Conservation (phyloP, 2,113 vertebrate species). For the Syrmaticus mikado region DNA sequence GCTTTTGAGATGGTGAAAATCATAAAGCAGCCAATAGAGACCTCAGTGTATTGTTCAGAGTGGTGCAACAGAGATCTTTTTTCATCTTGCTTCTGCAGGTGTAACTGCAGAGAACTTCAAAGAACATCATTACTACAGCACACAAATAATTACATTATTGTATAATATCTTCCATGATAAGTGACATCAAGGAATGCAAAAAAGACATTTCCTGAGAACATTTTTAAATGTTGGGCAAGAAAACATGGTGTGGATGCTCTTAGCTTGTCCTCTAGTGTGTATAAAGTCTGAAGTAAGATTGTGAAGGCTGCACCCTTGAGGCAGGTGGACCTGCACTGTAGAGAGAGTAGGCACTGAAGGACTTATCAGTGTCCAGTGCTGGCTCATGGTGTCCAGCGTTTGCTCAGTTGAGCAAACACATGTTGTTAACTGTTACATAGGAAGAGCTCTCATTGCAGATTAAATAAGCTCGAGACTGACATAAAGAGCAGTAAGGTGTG, state of each 20-base stretch:
- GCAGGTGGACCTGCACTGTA: neutral
- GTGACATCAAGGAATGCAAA: neutral
- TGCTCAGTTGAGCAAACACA: neutral
- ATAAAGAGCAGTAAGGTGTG: neutral
- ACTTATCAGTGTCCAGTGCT: no score
- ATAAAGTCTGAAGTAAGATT: neutral
- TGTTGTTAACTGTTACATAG: neutral
- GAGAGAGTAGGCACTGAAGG: rapidly evolving
- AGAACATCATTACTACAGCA: neutral
- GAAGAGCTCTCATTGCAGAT: neutral
- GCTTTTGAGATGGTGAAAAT: neutral
- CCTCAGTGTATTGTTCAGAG: rapidly evolving
- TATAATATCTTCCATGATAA: neutral
- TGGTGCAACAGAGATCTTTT: neutral
- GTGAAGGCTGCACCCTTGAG: neutral
- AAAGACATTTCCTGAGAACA: neutral
- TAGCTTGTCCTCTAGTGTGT: neutral
- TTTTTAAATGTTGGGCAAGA: neutral
- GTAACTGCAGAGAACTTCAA: neutral
- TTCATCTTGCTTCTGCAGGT: neutral
- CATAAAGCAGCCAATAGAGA: neutral
- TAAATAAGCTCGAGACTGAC: neutral
- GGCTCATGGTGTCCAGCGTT: no score
- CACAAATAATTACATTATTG: neutral
- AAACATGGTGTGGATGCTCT: neutral